A percentile compares a stretch with the other conserved stretches of the same genome.
phyloP scores from a whole-genome alignment of 92 coral and sea anemone species.

The Palythoa heliodiscus region DNA sequence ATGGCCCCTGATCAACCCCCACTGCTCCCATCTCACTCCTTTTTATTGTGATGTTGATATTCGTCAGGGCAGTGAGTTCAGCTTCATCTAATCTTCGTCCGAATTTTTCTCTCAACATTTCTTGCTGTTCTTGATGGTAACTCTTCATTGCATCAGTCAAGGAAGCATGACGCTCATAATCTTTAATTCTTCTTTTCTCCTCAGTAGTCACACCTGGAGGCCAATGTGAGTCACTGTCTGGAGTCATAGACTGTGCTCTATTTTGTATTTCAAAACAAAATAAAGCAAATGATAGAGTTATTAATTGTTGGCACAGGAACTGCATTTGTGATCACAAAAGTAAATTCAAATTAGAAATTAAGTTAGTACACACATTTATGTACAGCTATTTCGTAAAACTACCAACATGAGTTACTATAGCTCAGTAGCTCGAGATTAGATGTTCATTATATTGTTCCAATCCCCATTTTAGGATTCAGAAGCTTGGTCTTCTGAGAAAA shows the following conservation, averaged over 20 bases:
- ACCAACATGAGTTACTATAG: no score
- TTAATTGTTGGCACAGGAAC: background rate
- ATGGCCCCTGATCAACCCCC: background rate
- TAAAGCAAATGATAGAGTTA: background rate
- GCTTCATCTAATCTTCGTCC: slow-evolving; percentile 32
- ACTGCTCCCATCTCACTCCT: slow-evolving; percentile 17
- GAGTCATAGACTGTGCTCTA: slow-evolving; percentile 2
- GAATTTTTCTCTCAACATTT: slow-evolving; percentile 29
- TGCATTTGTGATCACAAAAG: background rate
- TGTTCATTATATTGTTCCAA: no score
- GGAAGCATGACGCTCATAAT: background rate
- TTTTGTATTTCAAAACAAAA: slow-evolving; percentile 1
- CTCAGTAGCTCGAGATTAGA: no score
- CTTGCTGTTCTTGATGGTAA: slow-evolving; percentile 34
- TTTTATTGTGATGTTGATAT: slow-evolving; percentile 33
- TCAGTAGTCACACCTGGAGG: slow-evolving; percentile 20
- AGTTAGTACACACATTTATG: no score
- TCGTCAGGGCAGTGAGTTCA: slow-evolving; percentile 39
- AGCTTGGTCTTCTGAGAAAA: no score
- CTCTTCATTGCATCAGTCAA: background rate
- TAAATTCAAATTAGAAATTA: background rate
- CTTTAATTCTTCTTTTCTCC: slow-evolving; percentile 26
- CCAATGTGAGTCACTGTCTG: slow-evolving; percentile 19
- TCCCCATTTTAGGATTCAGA: no score
- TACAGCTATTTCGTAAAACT: no score